These are phyloP conservation scores for Epinephelus cyanopodus DNA, from an alignment of 2,113 vertebrate species.

Conservation along the genomic window DNA sequence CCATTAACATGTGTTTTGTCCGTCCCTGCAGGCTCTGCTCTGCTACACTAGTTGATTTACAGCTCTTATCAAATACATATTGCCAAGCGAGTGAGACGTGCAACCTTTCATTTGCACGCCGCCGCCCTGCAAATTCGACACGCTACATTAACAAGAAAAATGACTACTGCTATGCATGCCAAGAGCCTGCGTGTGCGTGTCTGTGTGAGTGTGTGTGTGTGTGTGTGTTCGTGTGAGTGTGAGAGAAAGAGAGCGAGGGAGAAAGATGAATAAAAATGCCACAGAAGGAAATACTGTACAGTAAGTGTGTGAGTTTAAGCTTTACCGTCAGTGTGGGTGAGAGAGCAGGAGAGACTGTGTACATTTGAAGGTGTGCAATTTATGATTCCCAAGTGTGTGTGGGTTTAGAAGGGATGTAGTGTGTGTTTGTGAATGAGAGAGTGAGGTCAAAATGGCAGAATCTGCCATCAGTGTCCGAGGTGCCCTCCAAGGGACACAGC, in stretches of 20 bases:
- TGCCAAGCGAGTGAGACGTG: conserved; percentile 88
- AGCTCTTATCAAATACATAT: conserved; percentile 89
- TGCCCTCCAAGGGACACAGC: neutral
- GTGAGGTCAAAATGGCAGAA: neutral
- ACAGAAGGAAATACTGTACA: conserved; percentile 40
- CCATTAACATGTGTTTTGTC: conserved; percentile 84
- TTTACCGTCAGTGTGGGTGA: conserved; percentile 13
- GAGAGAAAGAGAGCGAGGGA: neutral
- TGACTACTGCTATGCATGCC: conserved; percentile 79
- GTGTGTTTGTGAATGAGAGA: conserved; percentile 6
- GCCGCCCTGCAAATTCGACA: conserved; percentile 86
- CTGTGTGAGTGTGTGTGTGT: conserved; percentile 34
- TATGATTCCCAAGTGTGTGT: neutral
- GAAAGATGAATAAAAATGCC: conserved; percentile 55
- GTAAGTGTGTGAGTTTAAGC: conserved; percentile 38
- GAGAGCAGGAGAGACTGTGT: conserved; percentile 13
- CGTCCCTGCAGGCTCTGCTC: conserved; percentile 68
- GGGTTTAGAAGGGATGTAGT: neutral
- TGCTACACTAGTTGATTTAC: conserved; percentile 85
- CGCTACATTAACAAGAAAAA: conserved; percentile 88
- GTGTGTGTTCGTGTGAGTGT: conserved; percentile 18
- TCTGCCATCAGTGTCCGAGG: neutral
- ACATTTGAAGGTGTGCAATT: conserved; percentile 1
- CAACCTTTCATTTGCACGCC: conserved; percentile 88
- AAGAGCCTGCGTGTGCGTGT: conserved; percentile 50